Conservation (phyloP, 2,888 invertebrate species). For the Tiliacea aurago region DNA sequence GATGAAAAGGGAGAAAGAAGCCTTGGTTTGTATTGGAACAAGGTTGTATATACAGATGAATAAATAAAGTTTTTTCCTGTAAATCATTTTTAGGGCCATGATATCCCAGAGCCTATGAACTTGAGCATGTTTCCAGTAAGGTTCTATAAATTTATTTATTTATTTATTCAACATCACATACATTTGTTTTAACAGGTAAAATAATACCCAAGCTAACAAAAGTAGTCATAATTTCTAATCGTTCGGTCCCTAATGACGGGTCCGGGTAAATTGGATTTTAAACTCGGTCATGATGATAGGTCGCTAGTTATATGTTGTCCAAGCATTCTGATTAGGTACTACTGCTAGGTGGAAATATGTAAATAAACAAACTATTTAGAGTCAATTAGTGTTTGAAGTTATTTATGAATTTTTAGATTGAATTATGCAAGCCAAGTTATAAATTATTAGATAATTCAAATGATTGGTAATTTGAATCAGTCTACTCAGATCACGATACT, state of each 20-base stretch:
- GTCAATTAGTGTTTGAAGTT: conserved; percentile 13
- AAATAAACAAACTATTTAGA: conserved; percentile 34
- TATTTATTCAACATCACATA: too few relatives aligned
- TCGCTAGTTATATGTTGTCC: not conserved
- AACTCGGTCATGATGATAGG: not conserved
- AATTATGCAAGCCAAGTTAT: conserved; percentile 25
- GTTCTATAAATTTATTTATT: too few relatives aligned
- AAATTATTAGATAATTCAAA: conserved; percentile 31
- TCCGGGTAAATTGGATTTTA: not conserved
- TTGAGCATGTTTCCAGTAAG: not conserved
- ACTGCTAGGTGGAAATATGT: conserved; percentile 14
- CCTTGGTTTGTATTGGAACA: not conserved
- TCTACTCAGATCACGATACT: not conserved
- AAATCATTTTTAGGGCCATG: not conserved
- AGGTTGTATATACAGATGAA: not conserved
- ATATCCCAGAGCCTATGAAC: not conserved
- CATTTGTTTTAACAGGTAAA: too few relatives aligned
- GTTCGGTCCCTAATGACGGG: too few relatives aligned
- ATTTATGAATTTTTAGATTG: conserved; percentile 25
- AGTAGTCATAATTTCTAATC: too few relatives aligned
- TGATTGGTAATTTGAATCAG: conserved; percentile 22
- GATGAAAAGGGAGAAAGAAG: not conserved
- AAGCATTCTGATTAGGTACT: conserved; percentile 2
- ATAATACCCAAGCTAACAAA: too few relatives aligned
- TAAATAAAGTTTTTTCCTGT: not conserved